Evolutionary conservation across 2,888 invertebrate species (phyloP).

Genomic region (Saturnia japonica): DNA sequence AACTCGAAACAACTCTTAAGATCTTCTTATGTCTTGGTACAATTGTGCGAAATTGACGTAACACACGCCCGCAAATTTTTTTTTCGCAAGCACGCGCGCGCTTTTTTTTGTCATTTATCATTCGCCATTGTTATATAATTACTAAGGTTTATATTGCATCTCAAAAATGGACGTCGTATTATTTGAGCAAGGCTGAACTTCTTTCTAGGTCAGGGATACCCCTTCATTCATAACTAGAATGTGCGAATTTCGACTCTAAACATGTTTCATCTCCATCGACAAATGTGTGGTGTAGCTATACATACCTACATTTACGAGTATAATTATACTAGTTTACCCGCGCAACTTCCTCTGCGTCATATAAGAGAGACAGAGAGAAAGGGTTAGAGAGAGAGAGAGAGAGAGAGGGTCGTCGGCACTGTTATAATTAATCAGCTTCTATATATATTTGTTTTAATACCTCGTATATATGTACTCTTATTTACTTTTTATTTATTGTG

Average conservation of each 20-base stretch:
- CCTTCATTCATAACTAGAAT: slow-evolving; percentile 54
- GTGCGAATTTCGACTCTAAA: slow-evolving; percentile 59
- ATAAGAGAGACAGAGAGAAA: too few species aligned
- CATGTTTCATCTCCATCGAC: slow-evolving; percentile 48
- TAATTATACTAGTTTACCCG: too few species aligned
- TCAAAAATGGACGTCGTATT: slow-evolving; percentile 64
- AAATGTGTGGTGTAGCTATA: neutral
- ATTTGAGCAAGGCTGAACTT: slow-evolving; percentile 56
- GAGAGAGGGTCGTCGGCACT: too few species aligned
- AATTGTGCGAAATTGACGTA: slow-evolving; percentile 80
- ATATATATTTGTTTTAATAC: too few species aligned
- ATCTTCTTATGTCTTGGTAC: slow-evolving; percentile 65
- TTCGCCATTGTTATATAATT: slow-evolving; percentile 71
- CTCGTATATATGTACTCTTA: too few species aligned
- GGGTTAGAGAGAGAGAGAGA: too few species aligned
- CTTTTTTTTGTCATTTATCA: slow-evolving; percentile 47
- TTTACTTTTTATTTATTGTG: too few species aligned
- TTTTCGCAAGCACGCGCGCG: slow-evolving; percentile 70
- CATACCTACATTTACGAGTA: neutral
- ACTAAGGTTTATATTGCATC: slow-evolving; percentile 69
- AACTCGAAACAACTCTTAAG: slow-evolving; percentile 52
- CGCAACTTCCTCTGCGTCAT: too few species aligned
- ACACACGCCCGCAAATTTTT: slow-evolving; percentile 61
- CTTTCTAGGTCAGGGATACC: slow-evolving; percentile 75
- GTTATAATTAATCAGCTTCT: too few species aligned